Conservation (phyloP, 92 coral and sea anemone genomes). For the Muricea muricata region DNA sequence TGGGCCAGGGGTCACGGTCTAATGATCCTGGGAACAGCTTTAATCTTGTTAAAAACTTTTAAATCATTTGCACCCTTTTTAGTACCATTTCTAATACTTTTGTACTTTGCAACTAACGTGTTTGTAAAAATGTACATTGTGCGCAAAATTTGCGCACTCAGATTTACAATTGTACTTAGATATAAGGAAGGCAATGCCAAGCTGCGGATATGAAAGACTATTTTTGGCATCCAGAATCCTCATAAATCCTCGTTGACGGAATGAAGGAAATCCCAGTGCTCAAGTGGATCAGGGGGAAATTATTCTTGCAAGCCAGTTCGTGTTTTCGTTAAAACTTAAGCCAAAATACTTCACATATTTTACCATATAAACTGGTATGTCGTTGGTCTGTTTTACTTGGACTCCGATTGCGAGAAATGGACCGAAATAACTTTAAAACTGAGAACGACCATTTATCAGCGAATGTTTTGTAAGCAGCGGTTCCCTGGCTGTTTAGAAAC, state of each 20-base stretch:
- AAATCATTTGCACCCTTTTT: not conserved
- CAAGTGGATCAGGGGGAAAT: not conserved
- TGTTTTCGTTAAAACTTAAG: not conserved
- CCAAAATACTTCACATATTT: slow-evolving; percentile 1
- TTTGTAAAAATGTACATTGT: too few relatives aligned
- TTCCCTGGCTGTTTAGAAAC: not conserved
- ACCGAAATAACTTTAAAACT: not conserved
- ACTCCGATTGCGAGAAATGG: too few relatives aligned
- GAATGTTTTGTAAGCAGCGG: not conserved
- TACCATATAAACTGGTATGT: not conserved
- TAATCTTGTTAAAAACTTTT: not conserved
- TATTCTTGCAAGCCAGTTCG: not conserved
- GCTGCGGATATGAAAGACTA: not conserved
- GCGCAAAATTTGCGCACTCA: not conserved
- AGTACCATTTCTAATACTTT: not conserved
- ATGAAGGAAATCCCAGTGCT: not conserved
- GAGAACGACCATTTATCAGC: not conserved
- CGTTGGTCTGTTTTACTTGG: not conserved
- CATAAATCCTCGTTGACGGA: not conserved
- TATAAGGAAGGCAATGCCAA: not conserved
- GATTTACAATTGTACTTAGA: not conserved
- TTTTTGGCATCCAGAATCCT: not conserved
- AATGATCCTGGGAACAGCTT: slow-evolving; percentile 6
- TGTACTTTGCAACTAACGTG: not conserved
- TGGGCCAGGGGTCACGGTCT: slow-evolving; percentile 2